Conservation (phyloP, 2,113 vertebrate genomes). For the Centropus bengalensis region DNA sequence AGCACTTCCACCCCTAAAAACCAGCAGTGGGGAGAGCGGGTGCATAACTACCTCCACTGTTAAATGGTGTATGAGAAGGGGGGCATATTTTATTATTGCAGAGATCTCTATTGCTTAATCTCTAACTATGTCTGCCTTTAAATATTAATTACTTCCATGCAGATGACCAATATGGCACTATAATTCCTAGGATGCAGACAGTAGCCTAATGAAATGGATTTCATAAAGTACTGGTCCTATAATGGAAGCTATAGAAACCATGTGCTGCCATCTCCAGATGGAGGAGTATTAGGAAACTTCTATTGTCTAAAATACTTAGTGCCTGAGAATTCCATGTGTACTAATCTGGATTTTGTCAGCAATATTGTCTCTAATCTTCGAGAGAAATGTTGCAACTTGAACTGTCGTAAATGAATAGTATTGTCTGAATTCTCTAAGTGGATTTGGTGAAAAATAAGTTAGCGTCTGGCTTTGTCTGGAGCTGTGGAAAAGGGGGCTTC, state of each 20-base stretch:
- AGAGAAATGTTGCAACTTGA: neutral
- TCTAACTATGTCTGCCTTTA: neutral
- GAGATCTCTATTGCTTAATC: neutral
- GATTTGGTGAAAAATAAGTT: constrained; percentile 24
- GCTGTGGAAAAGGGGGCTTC: neutral
- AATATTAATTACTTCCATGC: neutral
- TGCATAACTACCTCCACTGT: neutral
- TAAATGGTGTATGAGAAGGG: neutral
- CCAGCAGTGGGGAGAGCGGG: neutral
- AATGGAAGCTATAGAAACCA: neutral
- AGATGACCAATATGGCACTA: neutral
- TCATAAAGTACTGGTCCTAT: neutral
- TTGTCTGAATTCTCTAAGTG: constrained; percentile 26
- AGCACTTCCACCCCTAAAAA: neutral
- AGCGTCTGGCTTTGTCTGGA: constrained; percentile 32
- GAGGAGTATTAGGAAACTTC: neutral
- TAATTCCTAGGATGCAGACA: neutral
- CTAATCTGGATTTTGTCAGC: neutral
- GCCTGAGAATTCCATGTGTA: neutral
- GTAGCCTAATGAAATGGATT: constrained; percentile 2
- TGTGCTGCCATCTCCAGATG: neutral
- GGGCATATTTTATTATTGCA: neutral
- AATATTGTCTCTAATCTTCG: neutral
- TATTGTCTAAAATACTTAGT: neutral
- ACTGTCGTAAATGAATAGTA: neutral